Evolutionary conservation across 2,797 vertebrate species (phyloP).

Genomic region (Telmatherina bonti): DNA sequence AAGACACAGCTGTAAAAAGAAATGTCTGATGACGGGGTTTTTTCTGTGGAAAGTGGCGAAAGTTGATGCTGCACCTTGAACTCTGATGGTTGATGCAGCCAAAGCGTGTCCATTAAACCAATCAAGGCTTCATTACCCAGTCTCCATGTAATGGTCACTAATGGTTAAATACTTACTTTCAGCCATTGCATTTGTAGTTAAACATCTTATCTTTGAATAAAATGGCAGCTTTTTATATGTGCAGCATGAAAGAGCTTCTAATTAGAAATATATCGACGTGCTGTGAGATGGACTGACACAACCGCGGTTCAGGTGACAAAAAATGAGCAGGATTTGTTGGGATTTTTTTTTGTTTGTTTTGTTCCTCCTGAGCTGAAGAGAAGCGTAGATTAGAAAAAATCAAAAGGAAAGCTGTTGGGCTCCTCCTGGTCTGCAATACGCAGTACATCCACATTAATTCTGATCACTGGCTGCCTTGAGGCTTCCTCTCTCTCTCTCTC

Average conservation of each 20-base stretch:
- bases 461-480: slow-evolving; percentile 75
- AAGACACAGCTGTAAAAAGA: slow-evolving; percentile 13
- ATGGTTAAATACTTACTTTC: slow-evolving; percentile 13
- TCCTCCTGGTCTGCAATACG: slow-evolving; percentile 61
- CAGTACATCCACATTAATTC: slow-evolving; percentile 81
- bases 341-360: no score
- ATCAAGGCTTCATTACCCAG: slow-evolving; percentile 7
- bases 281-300: slow-evolving; percentile 15
- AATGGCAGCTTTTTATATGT: slow-evolving; percentile 9
- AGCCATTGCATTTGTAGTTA: slow-evolving; percentile 7
- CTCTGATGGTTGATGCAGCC: background rate
- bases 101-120: background rate
- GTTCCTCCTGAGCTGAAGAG: slow-evolving; percentile 16
- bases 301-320: slow-evolving; percentile 19
- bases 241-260: background rate
- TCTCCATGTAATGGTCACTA: background rate
- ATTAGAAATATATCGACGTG: slow-evolving; percentile 12
- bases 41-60: slow-evolving; percentile 15
- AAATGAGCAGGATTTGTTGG: slow-evolving; percentile 15
- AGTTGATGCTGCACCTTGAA: slow-evolving; percentile 32
- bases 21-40: slow-evolving; percentile 20
- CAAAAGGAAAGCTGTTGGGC: slow-evolving; percentile 42
- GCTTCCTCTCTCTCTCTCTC: slow-evolving; percentile 46
- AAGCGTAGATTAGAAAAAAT: slow-evolving; percentile 45
- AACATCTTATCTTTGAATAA: background rate